Evolutionary conservation across 64 coral and sea anemone genomes (phyloP).

Genomic region (Acropora tenuis): DNA sequence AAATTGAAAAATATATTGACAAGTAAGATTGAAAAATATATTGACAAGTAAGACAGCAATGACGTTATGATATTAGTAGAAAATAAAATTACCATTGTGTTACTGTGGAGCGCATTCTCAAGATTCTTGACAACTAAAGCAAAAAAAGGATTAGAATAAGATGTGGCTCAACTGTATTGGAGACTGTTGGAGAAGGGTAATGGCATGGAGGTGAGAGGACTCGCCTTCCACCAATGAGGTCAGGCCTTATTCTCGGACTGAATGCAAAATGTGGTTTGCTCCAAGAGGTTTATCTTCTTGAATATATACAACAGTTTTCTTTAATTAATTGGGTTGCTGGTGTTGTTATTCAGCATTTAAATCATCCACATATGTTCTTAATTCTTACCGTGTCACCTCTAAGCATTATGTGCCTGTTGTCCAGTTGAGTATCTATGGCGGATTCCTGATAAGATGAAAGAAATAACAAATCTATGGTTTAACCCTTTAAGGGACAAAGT

Average conservation of each 20-base stretch:
- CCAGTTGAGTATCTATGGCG: constrained; percentile 93
- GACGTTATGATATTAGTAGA: background rate
- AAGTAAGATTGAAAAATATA: background rate
- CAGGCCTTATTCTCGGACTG: no score
- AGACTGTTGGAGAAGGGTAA: no score
- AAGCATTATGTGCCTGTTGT: constrained; percentile 93
- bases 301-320: no score
- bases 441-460: constrained; percentile 71
- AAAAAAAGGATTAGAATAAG: background rate
- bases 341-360: no score
- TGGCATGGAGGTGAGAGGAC: no score
- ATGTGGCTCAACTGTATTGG: no score
- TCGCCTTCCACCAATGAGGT: no score
- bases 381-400: constrained; percentile 88
- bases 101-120: constrained; percentile 87
- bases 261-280: no score
- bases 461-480: background rate
- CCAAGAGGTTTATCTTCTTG: no score
- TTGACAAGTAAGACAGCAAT: background rate
- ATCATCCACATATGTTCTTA: no score
- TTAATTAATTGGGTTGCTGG: no score
- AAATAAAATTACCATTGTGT: constrained; percentile 73
- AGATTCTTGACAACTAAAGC: constrained; percentile 82
- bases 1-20: background rate
- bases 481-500: no score